Conservation (phyloP, 2,888 invertebrate species). For the Colostygia pectinataria region DNA sequence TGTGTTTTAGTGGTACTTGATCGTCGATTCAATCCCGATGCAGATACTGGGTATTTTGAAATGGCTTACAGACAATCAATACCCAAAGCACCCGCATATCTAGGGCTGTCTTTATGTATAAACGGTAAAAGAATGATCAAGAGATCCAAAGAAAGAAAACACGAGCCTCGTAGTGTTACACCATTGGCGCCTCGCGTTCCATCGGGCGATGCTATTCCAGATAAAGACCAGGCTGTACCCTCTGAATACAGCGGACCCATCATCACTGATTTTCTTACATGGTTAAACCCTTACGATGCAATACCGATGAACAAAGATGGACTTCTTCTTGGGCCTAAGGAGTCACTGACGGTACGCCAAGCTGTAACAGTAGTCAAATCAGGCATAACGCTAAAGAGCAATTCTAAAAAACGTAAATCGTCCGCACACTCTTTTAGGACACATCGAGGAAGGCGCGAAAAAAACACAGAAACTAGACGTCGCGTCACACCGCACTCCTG, state of each 20-base stretch:
- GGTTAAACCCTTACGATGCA: conserved; percentile 82
- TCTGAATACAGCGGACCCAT: conserved; percentile 85
- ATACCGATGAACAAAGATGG: conserved; percentile 68
- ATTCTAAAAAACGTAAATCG: conserved; percentile 77
- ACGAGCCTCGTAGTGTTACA: conserved; percentile 61
- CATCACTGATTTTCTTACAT: conserved; percentile 86
- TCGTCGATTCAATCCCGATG: conserved; percentile 86
- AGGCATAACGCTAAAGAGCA: conserved; percentile 61
- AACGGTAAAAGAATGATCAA: conserved; percentile 85
- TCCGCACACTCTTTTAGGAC: conserved; percentile 77
- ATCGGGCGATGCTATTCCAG: conserved; percentile 51
- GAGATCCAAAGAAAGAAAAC: conserved; percentile 67
- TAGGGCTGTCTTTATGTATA: conserved; percentile 87
- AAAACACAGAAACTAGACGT: conserved; percentile 69
- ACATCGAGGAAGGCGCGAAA: conserved; percentile 74
- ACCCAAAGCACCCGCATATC: conserved; percentile 91
- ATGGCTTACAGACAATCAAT: conserved; percentile 89
- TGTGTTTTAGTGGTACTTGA: conserved; percentile 88
- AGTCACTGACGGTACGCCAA: conserved; percentile 76
- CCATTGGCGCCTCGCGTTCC: conserved; percentile 55
- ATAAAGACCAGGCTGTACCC: conserved; percentile 63
- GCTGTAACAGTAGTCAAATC: conserved; percentile 76
- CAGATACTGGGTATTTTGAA: conserved; percentile 92
- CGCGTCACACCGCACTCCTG: conserved; percentile 71
- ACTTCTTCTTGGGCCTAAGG: conserved; percentile 58